Evolutionary conservation across 2,888 invertebrate genomes (phyloP).

Genomic region (Thumatha senex): DNA sequence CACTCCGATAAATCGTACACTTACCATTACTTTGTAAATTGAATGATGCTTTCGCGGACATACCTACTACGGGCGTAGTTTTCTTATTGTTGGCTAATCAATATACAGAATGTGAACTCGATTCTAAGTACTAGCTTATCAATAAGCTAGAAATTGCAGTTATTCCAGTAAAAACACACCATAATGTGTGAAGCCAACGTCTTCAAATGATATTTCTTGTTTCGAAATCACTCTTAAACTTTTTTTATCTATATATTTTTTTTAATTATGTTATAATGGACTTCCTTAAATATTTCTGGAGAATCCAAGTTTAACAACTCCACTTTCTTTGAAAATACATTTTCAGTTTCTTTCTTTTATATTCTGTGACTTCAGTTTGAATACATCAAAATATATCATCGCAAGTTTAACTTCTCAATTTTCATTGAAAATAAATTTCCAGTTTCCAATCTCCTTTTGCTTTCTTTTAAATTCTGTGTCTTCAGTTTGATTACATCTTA

Average conservation of each 20-base stretch:
- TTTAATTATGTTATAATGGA: too few species aligned
- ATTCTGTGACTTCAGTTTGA: not conserved
- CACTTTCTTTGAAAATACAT: not conserved
- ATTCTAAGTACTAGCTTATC: constrained; percentile 12
- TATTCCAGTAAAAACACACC: constrained; percentile 10
- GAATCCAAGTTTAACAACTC: not conserved
- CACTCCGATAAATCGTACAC: constrained; percentile 72
- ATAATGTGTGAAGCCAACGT: constrained; percentile 5
- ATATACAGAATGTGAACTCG: too few species aligned
- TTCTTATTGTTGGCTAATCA: constrained; percentile 16
- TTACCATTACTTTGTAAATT: constrained; percentile 65
- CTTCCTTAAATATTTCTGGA: too few species aligned
- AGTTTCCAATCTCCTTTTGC: not conserved
- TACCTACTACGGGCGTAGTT: constrained; percentile 55
- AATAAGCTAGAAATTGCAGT: constrained; percentile 12
- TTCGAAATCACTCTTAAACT: too few species aligned
- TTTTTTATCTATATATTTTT: too few species aligned
- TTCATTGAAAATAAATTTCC: not conserved
- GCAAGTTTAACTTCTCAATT: not conserved
- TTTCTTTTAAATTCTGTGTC: too few species aligned
- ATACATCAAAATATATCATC: too few species aligned
- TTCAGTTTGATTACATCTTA: not conserved
- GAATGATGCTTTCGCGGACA: constrained; percentile 58
- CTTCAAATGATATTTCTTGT: too few species aligned
- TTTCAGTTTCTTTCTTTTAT: too few species aligned